A percentile compares a stretch with the other conserved stretches of the same genome.
Conservation (phyloP, 2,888 invertebrate genomes). For the Cylloceria caligata region DNA sequence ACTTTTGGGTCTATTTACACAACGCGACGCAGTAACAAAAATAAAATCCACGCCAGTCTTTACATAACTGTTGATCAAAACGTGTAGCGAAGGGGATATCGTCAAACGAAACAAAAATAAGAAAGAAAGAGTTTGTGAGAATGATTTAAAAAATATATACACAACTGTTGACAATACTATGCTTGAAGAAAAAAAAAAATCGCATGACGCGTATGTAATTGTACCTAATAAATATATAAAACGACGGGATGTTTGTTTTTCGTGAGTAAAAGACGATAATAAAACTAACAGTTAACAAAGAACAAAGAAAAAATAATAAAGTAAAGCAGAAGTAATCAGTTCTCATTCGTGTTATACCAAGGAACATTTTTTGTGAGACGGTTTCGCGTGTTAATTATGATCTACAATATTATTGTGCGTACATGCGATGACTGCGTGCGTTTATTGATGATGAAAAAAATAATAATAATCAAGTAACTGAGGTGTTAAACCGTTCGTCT, state of each 20-base stretch:
- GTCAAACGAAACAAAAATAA: conserved; percentile 41
- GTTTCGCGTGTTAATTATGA: conserved; percentile 67
- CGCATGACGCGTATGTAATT: conserved; percentile 81
- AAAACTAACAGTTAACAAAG: conserved; percentile 36
- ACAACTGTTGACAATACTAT: conserved; percentile 84
- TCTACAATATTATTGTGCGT: conserved; percentile 72
- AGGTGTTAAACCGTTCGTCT: conserved; percentile 66
- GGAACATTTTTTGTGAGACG: conserved; percentile 63
- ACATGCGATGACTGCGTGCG: conserved; percentile 79
- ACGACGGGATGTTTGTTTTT: conserved; percentile 78
- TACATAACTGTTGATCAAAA: conserved; percentile 68
- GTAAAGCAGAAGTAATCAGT: conserved; percentile 54
- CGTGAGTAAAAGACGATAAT: conserved; percentile 75
- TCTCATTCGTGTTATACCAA: conserved; percentile 56
- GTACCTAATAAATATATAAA: conserved; percentile 79
- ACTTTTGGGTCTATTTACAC: conserved; percentile 73
- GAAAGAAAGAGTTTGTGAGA: conserved; percentile 63
- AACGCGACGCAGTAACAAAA: conserved; percentile 68
- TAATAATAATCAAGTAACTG: conserved; percentile 58
- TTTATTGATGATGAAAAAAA: conserved; percentile 76
- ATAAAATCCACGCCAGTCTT: conserved; percentile 67
- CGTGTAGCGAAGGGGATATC: conserved; percentile 36
- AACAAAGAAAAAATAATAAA: conserved; percentile 38
- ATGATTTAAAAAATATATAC: conserved; percentile 75
- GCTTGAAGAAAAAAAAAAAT: conserved; percentile 78